Percentiles rank a stretch among this genome's conserved stretches.
These are phyloP conservation scores for Meganola albula DNA, from an alignment of 2,888 invertebrate species.

Conservation along the genomic window DNA sequence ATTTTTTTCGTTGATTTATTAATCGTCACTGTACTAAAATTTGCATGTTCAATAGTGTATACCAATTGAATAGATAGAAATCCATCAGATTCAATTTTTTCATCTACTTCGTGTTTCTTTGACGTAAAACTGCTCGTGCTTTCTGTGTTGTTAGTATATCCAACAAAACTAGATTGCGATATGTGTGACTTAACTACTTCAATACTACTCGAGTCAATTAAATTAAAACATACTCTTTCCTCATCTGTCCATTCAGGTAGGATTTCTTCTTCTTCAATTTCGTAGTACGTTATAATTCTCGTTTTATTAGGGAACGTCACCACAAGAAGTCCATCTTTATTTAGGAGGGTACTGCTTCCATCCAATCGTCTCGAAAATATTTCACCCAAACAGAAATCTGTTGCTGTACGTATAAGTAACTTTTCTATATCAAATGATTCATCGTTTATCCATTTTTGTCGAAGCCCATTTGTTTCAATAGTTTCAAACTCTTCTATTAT, in stretches of 20 bases:
- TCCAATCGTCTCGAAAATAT: slow-evolving; percentile 63
- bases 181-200: slow-evolving; percentile 37
- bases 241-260: slow-evolving; percentile 63
- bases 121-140: slow-evolving; percentile 30
- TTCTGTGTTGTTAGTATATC: slow-evolving; percentile 11
- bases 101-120: slow-evolving; percentile 32
- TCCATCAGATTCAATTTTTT: slow-evolving; percentile 41
- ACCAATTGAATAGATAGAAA: slow-evolving; percentile 52
- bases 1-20: slow-evolving; percentile 50
- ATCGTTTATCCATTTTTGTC: slow-evolving; percentile 48
- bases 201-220: slow-evolving; percentile 32
- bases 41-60: slow-evolving; percentile 65
- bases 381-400: slow-evolving; percentile 60
- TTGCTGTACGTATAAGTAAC: slow-evolving; percentile 56
- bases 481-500: slow-evolving; percentile 56
- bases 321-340: slow-evolving; percentile 56
- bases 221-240: slow-evolving; percentile 46
- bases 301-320: slow-evolving; percentile 62
- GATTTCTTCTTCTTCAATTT: slow-evolving; percentile 54
- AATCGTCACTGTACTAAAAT: slow-evolving; percentile 71
- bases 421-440: slow-evolving; percentile 42
- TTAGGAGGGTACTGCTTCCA: slow-evolving; percentile 57
- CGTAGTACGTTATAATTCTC: slow-evolving; percentile 50
- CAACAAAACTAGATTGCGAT: slow-evolving; percentile 41
- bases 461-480: slow-evolving; percentile 48